Base-by-base conservation (phyloP, 1,140 invertebrate genomes). In the Tetramorium simillimum region DNA sequence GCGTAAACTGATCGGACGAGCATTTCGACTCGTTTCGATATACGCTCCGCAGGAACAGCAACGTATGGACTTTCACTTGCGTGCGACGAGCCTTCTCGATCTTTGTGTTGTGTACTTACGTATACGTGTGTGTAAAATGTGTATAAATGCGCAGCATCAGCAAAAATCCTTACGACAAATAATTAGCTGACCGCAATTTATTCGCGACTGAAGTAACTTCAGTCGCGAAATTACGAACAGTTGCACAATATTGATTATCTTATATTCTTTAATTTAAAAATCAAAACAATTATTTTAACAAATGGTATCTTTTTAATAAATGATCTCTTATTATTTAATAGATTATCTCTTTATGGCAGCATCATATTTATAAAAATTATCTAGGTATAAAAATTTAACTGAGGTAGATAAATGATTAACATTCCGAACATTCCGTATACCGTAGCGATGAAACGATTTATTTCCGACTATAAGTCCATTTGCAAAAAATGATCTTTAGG, bases 31-130 rank as follows among this genome's bases (percentile, higher is more conserved):
- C 18, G 56, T 82, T 82, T 82, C 51, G 40, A 46, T 73, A 33
- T 1, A 67, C 24, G 21, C 14, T 82, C 56, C 16, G 9, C 40
- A 73, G 24, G 16, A 43, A 84, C 24, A n/a, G 40, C 28, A 49
- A 40, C n/a, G 69, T 75, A 46, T 46, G 53, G 24, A 84, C 80
- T 84, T 84, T 84, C 80, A 84, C 80, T 75, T 49, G 28, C 4
- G 18, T 56, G 40, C 80, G 53, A 60, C 24, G 69, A 75, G 28
- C n/a, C 56, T 43, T 37, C 18, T 75, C 18, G 56, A 84, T 46
- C 28, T 4, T 0, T 75, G 18, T 33, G 53, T 56, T 46, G 63
- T 49, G 18, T 46, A 62, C 3, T n/a, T 43, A 69, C 65, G 21
- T 46, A 49, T 28, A 60, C n/a, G 33, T 33, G 2, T 33, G 5